A percentile compares a stretch with the other conserved stretches of the same genome.
phyloP scores from a whole-genome alignment of 1,140 invertebrate genomes.

The Antheraea mylitta region DNA sequence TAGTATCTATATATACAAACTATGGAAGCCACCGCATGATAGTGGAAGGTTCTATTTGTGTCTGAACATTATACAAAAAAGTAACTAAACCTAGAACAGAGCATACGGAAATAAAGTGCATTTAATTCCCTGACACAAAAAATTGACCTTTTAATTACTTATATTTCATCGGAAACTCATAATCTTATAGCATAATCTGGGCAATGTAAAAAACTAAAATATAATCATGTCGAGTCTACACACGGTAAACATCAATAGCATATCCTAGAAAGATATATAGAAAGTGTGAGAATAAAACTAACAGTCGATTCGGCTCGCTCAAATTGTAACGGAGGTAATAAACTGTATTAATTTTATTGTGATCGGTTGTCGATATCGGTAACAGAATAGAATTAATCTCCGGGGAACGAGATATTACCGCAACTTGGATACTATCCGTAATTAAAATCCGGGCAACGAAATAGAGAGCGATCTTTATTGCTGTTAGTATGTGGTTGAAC shows the following conservation, averaged over 20 bases:
- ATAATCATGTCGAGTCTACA: no score
- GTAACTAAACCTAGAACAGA: no score
- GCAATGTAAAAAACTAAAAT: no score
- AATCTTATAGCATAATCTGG: no score
- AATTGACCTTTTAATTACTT: no score
- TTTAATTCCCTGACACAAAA: no score
- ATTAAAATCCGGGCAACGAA: constrained; percentile 55
- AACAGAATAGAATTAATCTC: constrained; percentile 30
- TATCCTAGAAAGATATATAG: background rate
- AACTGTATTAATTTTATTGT: background rate
- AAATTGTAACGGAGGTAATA: constrained; percentile 1
- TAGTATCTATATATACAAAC: no score
- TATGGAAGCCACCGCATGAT: no score
- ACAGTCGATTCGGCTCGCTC: background rate
- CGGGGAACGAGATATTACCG: constrained; percentile 22
- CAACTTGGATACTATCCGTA: constrained; percentile 39
- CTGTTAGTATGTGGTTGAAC: constrained; percentile 22
- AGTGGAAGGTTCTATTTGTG: no score
- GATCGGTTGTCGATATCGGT: background rate
- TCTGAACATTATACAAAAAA: no score
- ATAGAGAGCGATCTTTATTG: constrained; percentile 45
- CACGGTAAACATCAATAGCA: background rate
- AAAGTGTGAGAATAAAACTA: background rate
- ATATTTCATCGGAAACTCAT: no score
- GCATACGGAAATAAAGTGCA: no score